phyloP scores from a whole-genome alignment of 2,797 vertebrate species.

The Buceros bicornis region DNA sequence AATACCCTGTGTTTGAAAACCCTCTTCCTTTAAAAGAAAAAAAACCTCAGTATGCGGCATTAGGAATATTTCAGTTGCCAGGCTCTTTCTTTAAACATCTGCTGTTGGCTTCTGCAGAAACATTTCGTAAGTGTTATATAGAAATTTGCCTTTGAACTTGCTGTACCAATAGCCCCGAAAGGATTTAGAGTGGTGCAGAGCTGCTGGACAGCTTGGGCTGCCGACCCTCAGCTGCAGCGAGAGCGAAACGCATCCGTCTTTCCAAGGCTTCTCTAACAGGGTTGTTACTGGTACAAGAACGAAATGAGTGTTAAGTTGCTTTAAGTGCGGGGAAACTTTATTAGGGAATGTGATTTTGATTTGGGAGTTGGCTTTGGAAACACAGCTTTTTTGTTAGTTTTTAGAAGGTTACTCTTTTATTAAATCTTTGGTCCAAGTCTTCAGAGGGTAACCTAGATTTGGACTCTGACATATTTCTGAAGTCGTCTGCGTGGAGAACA shows the following conservation, averaged over 20 bases:
- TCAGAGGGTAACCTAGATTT: background rate
- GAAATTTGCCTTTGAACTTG: background rate
- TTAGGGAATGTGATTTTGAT: background rate
- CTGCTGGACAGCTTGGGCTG: background rate
- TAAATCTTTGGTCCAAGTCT: rapidly evolving
- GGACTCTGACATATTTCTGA: background rate
- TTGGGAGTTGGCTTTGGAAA: background rate
- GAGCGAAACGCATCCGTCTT: background rate
- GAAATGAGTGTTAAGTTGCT: background rate
- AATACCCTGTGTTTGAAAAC: constrained; percentile 22
- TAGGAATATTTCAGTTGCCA: background rate
- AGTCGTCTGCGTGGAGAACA: too few species aligned
- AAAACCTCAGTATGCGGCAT: rapidly evolving
- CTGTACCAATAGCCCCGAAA: background rate
- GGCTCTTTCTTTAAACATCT: background rate
- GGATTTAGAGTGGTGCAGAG: background rate
- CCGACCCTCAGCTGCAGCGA: rapidly evolving
- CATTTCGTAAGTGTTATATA: background rate
- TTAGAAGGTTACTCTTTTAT: background rate
- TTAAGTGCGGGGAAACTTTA: background rate
- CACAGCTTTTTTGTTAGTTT: rapidly evolving
- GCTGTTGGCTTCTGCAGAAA: background rate
- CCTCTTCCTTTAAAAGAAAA: background rate
- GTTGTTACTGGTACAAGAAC: background rate
- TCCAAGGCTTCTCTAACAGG: background rate